Evolutionary conservation across 2,797 vertebrate species (phyloP).

Genomic region (Cephalopachus bancanus): DNA sequence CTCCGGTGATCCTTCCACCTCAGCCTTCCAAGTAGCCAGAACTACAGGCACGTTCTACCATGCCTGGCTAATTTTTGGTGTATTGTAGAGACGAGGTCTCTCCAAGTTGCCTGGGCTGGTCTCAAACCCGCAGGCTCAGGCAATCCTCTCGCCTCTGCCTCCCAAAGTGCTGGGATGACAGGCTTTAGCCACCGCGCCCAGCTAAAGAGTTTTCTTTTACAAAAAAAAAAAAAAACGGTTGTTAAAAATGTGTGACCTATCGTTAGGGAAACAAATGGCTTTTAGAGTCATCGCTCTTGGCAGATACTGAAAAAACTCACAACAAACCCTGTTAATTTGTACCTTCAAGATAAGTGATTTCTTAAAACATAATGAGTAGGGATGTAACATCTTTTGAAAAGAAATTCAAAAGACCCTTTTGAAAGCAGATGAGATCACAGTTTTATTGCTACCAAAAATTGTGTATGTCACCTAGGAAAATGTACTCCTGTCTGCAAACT

Average conservation of each 20-base stretch:
- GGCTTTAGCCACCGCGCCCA: no score
- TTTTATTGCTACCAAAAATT: slow-evolving; percentile 38
- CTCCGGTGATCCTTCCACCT: no score
- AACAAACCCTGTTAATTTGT: background rate
- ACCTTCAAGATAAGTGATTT: slow-evolving; percentile 35
- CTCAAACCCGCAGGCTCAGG: no score
- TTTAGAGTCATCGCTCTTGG: background rate
- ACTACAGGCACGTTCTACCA: no score
- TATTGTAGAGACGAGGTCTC: no score
- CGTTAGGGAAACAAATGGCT: background rate
- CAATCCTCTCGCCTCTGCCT: no score
- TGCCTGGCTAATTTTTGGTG: no score
- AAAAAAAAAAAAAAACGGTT: background rate
- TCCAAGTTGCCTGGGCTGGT: no score
- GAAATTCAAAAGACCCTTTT: slow-evolving; percentile 3
- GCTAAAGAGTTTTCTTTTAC: slow-evolving; percentile 9
- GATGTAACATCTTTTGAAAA: slow-evolving; percentile 49
- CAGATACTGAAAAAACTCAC: background rate
- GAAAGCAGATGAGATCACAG: slow-evolving; percentile 29
- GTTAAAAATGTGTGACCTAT: background rate
- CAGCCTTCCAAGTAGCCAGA: no score
- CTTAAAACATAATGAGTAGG: background rate
- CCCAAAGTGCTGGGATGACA: no score
- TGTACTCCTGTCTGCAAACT: background rate
- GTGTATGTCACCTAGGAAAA: background rate